Evolutionary conservation across 2,797 vertebrate genomes (phyloP).

Genomic region (Chelon labrosus): DNA sequence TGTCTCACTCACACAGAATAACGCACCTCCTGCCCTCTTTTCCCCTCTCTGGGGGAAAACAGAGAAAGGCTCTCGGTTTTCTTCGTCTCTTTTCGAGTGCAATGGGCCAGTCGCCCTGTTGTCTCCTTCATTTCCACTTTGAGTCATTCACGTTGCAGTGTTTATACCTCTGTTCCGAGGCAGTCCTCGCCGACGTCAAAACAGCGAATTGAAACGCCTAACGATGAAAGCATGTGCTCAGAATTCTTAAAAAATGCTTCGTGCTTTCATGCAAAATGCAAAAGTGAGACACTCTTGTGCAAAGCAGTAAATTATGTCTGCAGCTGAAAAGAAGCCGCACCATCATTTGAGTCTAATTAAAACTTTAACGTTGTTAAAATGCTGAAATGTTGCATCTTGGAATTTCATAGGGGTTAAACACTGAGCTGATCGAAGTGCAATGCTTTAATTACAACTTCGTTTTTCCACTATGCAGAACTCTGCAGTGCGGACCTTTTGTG

Average conservation of each 20-base stretch:
- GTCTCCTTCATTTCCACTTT: constrained; percentile 51
- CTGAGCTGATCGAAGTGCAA: neutral
- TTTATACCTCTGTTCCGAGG: constrained; percentile 29
- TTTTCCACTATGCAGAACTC: neutral
- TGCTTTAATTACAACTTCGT: neutral
- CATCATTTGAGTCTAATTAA: too few relatives aligned
- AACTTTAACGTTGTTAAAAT: too few relatives aligned
- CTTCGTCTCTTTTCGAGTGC: constrained; percentile 44
- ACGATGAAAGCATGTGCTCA: constrained; percentile 3
- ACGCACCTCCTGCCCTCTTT: constrained; percentile 55
- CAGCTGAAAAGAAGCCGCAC: constrained; percentile 9
- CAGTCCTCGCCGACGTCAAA: constrained; percentile 1
- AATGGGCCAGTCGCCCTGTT: constrained; percentile 42
- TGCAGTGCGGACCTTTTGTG: too few relatives aligned
- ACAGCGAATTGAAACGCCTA: constrained; percentile 4
- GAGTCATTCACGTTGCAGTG: constrained; percentile 40
- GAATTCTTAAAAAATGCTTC: neutral
- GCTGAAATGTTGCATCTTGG: neutral
- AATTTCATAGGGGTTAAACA: neutral
- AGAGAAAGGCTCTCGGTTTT: constrained; percentile 51
- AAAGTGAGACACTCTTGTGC: constrained; percentile 9
- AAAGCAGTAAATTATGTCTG: constrained; percentile 13
- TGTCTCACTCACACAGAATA: constrained; percentile 51
- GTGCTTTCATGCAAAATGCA: constrained; percentile 15
- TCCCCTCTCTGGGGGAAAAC: constrained; percentile 45